Conservation (phyloP, 2,113 vertebrate genomes). For the Rissa tridactyla region DNA sequence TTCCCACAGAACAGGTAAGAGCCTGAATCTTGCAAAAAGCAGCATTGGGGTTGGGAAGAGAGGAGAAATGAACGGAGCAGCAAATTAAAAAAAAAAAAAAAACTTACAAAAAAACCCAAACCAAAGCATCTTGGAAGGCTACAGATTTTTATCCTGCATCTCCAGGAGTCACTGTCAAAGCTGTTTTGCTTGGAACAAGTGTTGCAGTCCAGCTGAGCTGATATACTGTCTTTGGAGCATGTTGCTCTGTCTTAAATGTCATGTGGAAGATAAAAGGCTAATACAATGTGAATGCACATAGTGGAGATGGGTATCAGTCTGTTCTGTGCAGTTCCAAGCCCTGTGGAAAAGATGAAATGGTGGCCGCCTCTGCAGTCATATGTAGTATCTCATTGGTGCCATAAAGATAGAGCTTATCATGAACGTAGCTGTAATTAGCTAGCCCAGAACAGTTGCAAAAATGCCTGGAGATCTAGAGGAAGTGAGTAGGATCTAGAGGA, state of each 20-base stretch:
- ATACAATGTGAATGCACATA: neutral
- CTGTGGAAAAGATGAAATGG: neutral
- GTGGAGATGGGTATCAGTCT: neutral
- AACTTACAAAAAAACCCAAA: neutral
- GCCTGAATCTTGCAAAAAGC: neutral
- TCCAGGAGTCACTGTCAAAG: neutral
- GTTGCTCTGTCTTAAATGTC: neutral
- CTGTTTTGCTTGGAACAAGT: neutral
- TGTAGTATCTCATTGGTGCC: neutral
- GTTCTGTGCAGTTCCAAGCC: neutral
- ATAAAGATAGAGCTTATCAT: neutral
- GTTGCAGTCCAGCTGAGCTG: neutral
- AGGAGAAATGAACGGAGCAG: neutral
- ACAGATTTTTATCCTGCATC: neutral
- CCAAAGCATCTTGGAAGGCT: neutral
- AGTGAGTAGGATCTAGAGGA: neutral
- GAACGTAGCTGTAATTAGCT: neutral
- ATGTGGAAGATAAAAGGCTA: neutral
- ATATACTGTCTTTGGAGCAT: neutral
- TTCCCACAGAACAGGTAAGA: constrained; percentile 82
- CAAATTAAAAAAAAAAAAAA: neutral
- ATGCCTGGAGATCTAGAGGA: neutral
- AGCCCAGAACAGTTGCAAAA: neutral
- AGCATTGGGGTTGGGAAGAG: neutral
- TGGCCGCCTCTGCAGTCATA: neutral